Conservation (phyloP, 1,140 invertebrate genomes). For the Platorchestia sp. region DNA sequence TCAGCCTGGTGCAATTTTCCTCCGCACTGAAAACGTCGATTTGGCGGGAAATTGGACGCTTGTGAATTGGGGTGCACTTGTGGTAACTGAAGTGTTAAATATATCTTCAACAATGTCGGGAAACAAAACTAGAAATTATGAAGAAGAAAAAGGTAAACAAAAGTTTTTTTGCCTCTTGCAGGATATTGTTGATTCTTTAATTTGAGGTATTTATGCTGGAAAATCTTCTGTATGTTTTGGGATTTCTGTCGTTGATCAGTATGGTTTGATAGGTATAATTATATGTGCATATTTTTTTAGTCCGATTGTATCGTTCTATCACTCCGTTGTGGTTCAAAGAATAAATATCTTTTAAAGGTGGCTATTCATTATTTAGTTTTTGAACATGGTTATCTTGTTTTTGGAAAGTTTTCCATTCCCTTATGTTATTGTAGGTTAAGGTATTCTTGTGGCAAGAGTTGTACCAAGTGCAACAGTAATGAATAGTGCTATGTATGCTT, state of each 20-base stretch:
- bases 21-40: neutral
- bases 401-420: neutral
- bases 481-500: neutral
- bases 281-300: neutral
- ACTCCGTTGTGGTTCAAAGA: neutral
- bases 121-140: constrained; percentile 64
- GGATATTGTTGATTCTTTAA: neutral
- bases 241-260: too few relatives aligned
- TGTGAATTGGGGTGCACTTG: neutral
- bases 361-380: neutral
- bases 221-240: too few relatives aligned
- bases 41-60: neutral
- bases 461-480: neutral
- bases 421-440: neutral
- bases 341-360: neutral
- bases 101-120: constrained; percentile 63
- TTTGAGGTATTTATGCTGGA: neutral
- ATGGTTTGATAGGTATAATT: too few relatives aligned
- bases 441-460: neutral
- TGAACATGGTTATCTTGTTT: neutral
- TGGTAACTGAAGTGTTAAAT: neutral
- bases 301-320: neutral
- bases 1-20: too few relatives aligned
- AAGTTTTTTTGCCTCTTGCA: too few relatives aligned
- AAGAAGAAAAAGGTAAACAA: constrained; percentile 63